phyloP scores from a whole-genome alignment of 2,888 invertebrate genomes.

The Geophilus truncorum region DNA sequence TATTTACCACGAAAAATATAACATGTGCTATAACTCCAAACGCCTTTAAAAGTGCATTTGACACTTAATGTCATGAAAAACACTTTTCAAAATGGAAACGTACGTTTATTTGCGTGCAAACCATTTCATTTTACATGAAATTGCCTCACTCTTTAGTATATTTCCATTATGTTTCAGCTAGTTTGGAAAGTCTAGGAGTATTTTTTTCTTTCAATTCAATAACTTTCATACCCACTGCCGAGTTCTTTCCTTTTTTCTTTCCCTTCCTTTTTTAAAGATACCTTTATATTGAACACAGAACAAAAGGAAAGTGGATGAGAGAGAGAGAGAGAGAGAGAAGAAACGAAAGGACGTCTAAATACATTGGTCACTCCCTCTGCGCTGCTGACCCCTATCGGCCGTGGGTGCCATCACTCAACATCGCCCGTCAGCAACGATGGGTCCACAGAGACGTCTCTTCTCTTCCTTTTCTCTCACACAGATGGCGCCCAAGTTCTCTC shows the following conservation, averaged over 20 bases:
- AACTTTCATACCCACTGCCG: neutral
- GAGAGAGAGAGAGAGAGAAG: neutral
- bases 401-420: slow-evolving; percentile 25
- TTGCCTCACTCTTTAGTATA: neutral
- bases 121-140: neutral
- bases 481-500: slow-evolving; percentile 9
- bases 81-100: neutral
- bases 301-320: slow-evolving; percentile 23
- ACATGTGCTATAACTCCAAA: neutral
- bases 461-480: neutral
- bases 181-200: neutral
- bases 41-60: neutral
- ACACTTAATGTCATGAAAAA: neutral
- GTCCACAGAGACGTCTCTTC: slow-evolving; percentile 2
- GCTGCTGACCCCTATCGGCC: slow-evolving; percentile 20
- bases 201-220: neutral
- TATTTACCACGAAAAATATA: neutral
- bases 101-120: neutral
- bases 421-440: slow-evolving; percentile 20
- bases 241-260: neutral
- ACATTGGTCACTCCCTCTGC: slow-evolving; percentile 24
- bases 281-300: slow-evolving; percentile 15
- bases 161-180: neutral
- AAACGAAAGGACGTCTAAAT: neutral
- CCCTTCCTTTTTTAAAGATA: neutral